A percentile compares a stretch with the other conserved stretches of the same genome.
These are phyloP conservation scores for Silurus meridionalis DNA, from an alignment of 2,113 vertebrate species.

Conservation along the genomic window DNA sequence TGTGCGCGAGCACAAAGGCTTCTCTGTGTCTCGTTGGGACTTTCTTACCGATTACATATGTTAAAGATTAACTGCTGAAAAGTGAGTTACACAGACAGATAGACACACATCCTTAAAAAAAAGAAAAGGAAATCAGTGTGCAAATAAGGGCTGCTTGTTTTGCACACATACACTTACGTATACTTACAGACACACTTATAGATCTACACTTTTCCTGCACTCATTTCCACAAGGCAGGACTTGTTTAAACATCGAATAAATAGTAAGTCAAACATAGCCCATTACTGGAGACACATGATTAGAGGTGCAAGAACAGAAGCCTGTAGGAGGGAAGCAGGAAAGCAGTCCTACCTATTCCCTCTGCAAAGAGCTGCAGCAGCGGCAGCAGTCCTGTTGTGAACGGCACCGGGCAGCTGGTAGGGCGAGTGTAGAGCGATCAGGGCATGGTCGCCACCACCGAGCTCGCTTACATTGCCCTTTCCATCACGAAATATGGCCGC, in stretches of 20 bases:
- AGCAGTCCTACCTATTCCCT: conserved; percentile 67
- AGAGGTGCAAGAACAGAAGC: conserved; percentile 4
- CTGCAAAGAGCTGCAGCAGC: conserved; percentile 53
- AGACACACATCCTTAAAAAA: conserved; percentile 25
- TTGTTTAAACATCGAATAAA: conserved; percentile 20
- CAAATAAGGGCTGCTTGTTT: conserved; percentile 22
- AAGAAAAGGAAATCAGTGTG: background rate
- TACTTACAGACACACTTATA: background rate
- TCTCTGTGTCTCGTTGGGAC: conserved; percentile 51
- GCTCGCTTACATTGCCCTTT: conserved; percentile 59
- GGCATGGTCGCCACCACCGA: conserved; percentile 58
- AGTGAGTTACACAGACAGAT: conserved; percentile 41
- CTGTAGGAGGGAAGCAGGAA: background rate
- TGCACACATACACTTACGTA: background rate
- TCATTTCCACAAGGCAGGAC: background rate
- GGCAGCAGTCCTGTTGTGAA: conserved; percentile 57
- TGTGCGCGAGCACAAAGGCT: conserved; percentile 59
- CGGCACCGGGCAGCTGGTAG: conserved; percentile 63
- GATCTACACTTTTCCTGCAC: conserved; percentile 6
- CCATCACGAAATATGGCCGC: conserved; percentile 70
- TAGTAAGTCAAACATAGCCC: conserved; percentile 8
- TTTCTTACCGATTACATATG: conserved; percentile 47
- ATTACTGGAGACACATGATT: background rate
- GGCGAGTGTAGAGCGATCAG: conserved; percentile 67
- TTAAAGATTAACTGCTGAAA: conserved; percentile 59